Percentiles rank a stretch among this genome's conserved stretches.
Evolutionary conservation across 2,797 vertebrate species (phyloP).

Genomic region (Microhierax caerulescens): DNA sequence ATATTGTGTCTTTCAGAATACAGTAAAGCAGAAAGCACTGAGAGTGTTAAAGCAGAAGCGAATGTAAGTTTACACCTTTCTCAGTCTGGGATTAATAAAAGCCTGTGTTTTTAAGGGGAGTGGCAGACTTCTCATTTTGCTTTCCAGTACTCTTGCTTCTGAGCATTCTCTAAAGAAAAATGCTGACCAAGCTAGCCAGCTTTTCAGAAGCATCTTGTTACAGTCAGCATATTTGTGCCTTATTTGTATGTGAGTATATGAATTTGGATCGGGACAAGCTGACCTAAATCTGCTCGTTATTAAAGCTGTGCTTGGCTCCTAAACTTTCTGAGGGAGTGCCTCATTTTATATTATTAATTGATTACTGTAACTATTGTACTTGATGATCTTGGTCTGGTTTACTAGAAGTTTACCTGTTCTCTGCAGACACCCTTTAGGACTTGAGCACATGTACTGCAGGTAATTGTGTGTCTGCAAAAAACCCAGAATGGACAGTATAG

Average conservation of each 20-base stretch:
- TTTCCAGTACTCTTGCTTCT: not conserved
- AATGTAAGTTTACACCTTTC: slow-evolving; percentile 84
- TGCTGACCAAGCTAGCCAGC: not conserved
- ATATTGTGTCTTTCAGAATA: slow-evolving; percentile 82
- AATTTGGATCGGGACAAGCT: not conserved
- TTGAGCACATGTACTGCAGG: not conserved
- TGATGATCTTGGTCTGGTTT: not conserved
- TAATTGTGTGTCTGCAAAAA: not conserved
- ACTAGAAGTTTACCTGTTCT: not conserved
- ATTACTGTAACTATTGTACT: not conserved
- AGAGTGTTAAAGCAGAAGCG: slow-evolving; percentile 96
- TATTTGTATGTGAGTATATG: not conserved
- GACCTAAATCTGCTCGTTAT: not conserved
- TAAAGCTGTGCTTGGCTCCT: not conserved
- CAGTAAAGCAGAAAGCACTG: slow-evolving; percentile 98
- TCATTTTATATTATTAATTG: not conserved
- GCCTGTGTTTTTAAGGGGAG: not conserved
- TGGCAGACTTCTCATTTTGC: not conserved
- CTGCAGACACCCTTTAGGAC: not conserved
- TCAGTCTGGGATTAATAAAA: not conserved
- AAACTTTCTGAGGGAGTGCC: not conserved
- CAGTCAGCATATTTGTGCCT: not conserved
- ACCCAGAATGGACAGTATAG: not conserved
- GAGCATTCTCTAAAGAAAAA: not conserved
- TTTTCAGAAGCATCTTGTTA: not conserved